phyloP scores from a whole-genome alignment of 2,888 invertebrate species.

The Oeneis ivallda region DNA sequence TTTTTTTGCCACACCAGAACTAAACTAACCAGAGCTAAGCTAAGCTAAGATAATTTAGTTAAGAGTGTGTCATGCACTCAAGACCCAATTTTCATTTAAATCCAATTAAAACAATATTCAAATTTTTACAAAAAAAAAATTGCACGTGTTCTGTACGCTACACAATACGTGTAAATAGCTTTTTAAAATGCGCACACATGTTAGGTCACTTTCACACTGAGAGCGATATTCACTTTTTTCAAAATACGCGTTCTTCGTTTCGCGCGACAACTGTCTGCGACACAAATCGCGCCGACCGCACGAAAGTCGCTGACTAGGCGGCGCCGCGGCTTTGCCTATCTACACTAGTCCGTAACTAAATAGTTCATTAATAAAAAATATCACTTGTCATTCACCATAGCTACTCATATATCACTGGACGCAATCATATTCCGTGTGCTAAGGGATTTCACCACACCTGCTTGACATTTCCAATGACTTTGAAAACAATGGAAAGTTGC shows the following conservation, averaged over 20 bases:
- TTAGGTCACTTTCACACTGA: constrained; percentile 16
- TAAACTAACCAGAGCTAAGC: no score
- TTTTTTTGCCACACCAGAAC: no score
- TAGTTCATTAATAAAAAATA: constrained; percentile 58
- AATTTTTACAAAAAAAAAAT: no score
- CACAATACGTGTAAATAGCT: no score
- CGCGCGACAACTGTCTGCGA: neutral
- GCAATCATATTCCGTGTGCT: constrained; percentile 26
- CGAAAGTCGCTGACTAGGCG: constrained; percentile 70
- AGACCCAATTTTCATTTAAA: no score
- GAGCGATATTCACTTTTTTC: neutral
- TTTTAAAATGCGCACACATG: no score
- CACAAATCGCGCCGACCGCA: constrained; percentile 18
- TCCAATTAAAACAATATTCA: no score
- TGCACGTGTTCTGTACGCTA: no score
- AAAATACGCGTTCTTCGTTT: neutral
- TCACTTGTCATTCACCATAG: constrained; percentile 68
- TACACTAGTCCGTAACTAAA: constrained; percentile 44
- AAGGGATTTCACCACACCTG: neutral
- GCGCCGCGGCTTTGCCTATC: constrained; percentile 57
- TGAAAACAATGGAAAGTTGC: no score
- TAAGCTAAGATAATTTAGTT: no score
- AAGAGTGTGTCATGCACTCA: no score
- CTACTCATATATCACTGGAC: constrained; percentile 63
- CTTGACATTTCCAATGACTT: no score